Evolutionary conservation across 1,140 invertebrate genomes (phyloP).

Genomic region (Globodera ellingtonae): DNA sequence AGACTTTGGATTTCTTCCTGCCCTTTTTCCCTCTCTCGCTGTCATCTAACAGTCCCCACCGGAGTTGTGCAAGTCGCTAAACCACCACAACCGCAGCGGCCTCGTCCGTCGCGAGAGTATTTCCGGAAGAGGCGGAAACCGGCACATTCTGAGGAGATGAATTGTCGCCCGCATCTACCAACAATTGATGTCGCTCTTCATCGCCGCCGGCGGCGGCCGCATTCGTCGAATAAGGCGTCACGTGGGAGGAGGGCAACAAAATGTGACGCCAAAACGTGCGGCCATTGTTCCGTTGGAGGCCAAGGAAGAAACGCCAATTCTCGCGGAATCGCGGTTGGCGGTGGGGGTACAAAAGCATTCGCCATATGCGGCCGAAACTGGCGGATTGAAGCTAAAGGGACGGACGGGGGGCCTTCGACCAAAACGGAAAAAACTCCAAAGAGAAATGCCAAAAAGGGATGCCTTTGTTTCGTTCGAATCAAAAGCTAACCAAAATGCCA

Average conservation of each 20-base stretch:
- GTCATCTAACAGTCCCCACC: too few relatives aligned
- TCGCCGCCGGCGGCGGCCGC: neutral
- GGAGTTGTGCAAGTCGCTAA: neutral
- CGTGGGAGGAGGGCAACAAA: slow-evolving; percentile 36
- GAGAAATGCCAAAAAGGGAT: slow-evolving; percentile 7
- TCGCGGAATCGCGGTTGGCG: slow-evolving; percentile 26
- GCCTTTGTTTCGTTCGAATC: neutral
- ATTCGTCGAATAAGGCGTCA: neutral
- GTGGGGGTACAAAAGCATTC: slow-evolving; percentile 28
- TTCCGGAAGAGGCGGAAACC: neutral
- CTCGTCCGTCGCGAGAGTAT: neutral
- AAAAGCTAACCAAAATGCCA: slow-evolving; percentile 44
- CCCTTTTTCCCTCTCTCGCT: too few relatives aligned
- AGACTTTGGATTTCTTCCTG: too few relatives aligned
- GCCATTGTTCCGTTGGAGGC: slow-evolving; percentile 15
- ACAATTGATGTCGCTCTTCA: neutral
- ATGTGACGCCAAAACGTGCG: slow-evolving; percentile 37
- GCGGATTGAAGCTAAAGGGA: slow-evolving; percentile 23
- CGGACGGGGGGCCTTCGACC: neutral
- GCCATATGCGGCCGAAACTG: neutral
- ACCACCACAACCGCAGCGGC: neutral
- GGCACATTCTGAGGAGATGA: too few relatives aligned
- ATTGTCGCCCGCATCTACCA: neutral
- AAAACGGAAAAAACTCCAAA: neutral
- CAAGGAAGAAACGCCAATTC: slow-evolving; percentile 36